A percentile compares a stretch with the other conserved stretches of the same genome.
Conservation (phyloP, 2,113 vertebrate species). For the Xiphias gladius region DNA sequence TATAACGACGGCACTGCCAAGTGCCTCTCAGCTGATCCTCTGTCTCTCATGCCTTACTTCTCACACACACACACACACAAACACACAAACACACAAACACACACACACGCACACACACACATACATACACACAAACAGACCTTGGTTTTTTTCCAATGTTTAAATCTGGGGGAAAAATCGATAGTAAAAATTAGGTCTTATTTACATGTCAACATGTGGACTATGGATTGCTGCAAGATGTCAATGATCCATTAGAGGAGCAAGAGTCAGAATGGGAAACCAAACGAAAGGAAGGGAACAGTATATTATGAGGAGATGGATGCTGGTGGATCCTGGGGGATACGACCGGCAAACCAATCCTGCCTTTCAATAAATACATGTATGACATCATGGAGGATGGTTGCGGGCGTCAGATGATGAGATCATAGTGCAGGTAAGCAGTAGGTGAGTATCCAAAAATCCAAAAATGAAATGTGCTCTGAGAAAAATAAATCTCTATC, state of each 20-base stretch:
- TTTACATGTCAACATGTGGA: conserved; percentile 42
- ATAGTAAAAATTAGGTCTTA: conserved; percentile 47
- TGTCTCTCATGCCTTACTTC: background rate
- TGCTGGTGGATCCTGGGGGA: background rate
- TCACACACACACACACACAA: background rate
- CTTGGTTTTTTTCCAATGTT: conserved; percentile 25
- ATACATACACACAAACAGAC: too few species aligned
- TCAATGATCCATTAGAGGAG: conserved; percentile 24
- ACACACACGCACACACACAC: too few species aligned
- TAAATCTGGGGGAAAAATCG: conserved; percentile 48
- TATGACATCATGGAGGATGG: background rate
- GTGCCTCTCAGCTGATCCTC: conserved; percentile 40
- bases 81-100: too few species aligned
- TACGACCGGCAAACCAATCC: background rate
- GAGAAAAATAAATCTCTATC: background rate
- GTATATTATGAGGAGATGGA: conserved; percentile 1
- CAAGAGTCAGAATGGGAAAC: conserved; percentile 12
- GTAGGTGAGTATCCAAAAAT: background rate
- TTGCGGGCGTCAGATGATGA: background rate
- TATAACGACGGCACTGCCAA: conserved; percentile 50
- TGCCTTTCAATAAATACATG: background rate
- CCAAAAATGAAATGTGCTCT: background rate
- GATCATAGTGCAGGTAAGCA: background rate
- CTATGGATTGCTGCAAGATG: conserved; percentile 21
- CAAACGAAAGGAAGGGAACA: conserved; percentile 21